Evolutionary conservation across 2,797 vertebrate genomes (phyloP), one percentile per base, ranked within the genome.

Genomic region (Danio aesculapii): DNA sequence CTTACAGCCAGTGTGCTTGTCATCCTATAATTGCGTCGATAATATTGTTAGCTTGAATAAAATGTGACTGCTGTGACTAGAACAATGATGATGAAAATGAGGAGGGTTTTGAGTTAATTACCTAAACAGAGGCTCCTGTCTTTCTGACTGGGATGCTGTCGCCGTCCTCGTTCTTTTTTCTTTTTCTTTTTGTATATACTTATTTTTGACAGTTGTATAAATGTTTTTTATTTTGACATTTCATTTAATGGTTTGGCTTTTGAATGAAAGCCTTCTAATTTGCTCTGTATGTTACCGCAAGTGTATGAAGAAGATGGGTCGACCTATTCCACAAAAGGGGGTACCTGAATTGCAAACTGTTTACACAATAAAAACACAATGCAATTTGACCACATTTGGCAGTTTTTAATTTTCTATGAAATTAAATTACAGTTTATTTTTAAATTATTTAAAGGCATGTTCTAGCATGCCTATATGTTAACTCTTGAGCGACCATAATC

Each of bases 311-410:
- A 73, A 80, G 84, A 69, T 30, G 86, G 85, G 83, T 43, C 47
- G 73, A 68, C 68, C 83, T 81, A 89, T 86, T 87, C 9, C 14
- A 44, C 11, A 57, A 21, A 78, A 8, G 30, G 79, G 85, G 87
- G 76, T 13, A 3, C 12, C 9, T 16, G 30, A 8, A 6, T 17
- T 8, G 46, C 46, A 72, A 16, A 39, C 9, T 69, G 6, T 67
- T 64, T n/a, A 41, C 4, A 66, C 21, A 49, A 16, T 43, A 63
- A 6, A 12, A 7, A 19, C 14, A 49, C 21, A 62, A 30, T 52
- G 47, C 41, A 4, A 10, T 71, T 55, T 17, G 19, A 71, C 4
- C 2, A 59, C n/a, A 69, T 5, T 68, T 58, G n/a, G 19, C 8
- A 0, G 0, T 14, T 41, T 13, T 6, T 43, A 77, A 30, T 30